Percentiles rank a stretch among this genome's conserved stretches.
phyloP scores from a whole-genome alignment of 2,797 vertebrate genomes.

The Pseudochromis fuscus region DNA sequence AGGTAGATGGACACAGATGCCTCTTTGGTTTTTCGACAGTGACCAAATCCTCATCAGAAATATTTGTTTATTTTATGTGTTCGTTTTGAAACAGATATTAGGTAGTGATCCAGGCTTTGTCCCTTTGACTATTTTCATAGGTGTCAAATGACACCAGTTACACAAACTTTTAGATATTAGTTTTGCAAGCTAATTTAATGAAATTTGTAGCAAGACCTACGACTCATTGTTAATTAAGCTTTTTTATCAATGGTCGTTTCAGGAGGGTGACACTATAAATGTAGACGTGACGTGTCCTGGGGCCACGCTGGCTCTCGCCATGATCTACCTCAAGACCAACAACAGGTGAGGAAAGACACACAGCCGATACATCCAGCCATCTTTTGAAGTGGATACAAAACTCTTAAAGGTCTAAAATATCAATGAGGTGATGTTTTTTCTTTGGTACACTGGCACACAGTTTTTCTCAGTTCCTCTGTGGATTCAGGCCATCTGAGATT shows the following conservation, averaged over 20 bases:
- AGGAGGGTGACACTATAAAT: slow-evolving; percentile 99
- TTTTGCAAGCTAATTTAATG: too few species aligned
- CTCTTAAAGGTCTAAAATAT: background rate
- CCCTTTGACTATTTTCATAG: too few species aligned
- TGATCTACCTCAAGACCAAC: slow-evolving; percentile 99
- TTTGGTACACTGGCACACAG: too few species aligned
- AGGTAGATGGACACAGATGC: slow-evolving; percentile 80
- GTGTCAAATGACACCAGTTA: too few species aligned
- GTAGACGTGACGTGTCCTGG: slow-evolving; percentile 98
- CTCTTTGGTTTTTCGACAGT: background rate
- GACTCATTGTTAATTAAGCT: background rate
- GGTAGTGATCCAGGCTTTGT: too few species aligned
- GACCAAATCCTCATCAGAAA: background rate
- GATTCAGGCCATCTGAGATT: too few species aligned
- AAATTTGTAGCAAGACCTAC: too few species aligned
- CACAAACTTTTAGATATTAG: too few species aligned
- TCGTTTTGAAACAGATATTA: too few species aligned
- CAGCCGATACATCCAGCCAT: background rate
- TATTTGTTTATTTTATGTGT: too few species aligned
- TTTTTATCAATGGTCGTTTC: background rate
- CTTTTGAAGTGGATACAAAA: background rate
- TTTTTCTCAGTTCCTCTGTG: too few species aligned
- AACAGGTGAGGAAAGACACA: slow-evolving; percentile 88
- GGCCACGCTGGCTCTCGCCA: slow-evolving; percentile 95
- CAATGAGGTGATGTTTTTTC: too few species aligned